Evolutionary conservation across 2,113 vertebrate species (phyloP).

Genomic region (Rhinichthys klamathensis): DNA sequence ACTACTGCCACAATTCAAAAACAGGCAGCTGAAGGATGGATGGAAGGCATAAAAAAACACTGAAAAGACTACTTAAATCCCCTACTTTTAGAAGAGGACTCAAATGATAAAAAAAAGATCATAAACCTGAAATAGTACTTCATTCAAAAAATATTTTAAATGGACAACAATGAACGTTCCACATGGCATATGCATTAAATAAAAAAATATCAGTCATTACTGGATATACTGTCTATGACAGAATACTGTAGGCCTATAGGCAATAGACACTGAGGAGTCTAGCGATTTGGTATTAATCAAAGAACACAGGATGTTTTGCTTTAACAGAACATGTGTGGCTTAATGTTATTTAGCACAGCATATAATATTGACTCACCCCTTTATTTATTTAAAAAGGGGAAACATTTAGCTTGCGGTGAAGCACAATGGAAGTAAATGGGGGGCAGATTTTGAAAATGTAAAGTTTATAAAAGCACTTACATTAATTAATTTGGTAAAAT

Average conservation of each 20-base stretch:
- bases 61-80: slow-evolving; percentile 14
- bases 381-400: not conserved
- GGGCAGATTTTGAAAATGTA: not conserved
- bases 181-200: not conserved
- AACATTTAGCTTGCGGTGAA: too few relatives aligned
- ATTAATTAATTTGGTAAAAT: not conserved
- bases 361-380: too few relatives aligned
- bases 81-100: slow-evolving; percentile 9
- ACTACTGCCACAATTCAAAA: slow-evolving; percentile 1
- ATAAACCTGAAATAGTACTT: not conserved
- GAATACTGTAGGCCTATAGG: not conserved
- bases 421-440: not conserved
- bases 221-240: not conserved
- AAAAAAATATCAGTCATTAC: not conserved
- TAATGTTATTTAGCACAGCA: too few relatives aligned
- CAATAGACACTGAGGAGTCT: not conserved
- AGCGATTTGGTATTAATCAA: not conserved
- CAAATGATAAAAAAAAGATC: not conserved
- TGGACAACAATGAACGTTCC: not conserved
- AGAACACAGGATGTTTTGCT: not conserved
- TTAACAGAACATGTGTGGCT: not conserved
- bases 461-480: not conserved
- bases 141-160: not conserved
- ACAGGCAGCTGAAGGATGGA: slow-evolving; percentile 15
- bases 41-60: slow-evolving; percentile 43